Evolutionary conservation across 1,140 invertebrate species (phyloP), one percentile per base, ranked within the genome.

Genomic region (Drosophila ohnishii): DNA sequence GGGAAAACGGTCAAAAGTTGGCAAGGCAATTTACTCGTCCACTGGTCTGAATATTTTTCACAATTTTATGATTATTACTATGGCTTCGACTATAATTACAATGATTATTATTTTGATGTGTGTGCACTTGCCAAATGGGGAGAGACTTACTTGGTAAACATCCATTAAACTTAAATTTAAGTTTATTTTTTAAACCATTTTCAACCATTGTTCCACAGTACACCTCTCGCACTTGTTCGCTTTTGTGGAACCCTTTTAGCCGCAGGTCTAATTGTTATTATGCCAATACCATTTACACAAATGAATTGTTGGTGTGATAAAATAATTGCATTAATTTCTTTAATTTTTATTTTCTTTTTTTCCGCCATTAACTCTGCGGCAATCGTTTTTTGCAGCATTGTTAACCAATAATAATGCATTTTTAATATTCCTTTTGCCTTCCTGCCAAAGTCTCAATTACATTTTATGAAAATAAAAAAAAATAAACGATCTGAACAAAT

Each of bases 31-130:
- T 88, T 86, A 79, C 75, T 75, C 63, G 80, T 60, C 65, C 75
- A 83, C 39, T 67, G 65, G 65, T 53, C 45, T 63, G 47, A 57
- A 44, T 45, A 67, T 86, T 86, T 86, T 86, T 65, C 78, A 86
- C 78, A 80, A 88, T 84, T 87, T 87, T 87, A 75, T 84, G 73
- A 72, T 87, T 84, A 87, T 87, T 88, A 77, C 78, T 70, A 82
- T 62, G 72, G 71, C 53, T 60, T 47, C 66, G 71, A 74, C 81
- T 81, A 80, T 75, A 74, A 88, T 83, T 86, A 87, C 78, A 83
- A 87, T 78, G 81, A 84, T 75, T 73, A 82, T 75, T 64, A 81
- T 86, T 81, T 78, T 77, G 60, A 72, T 81, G 69, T 72, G 55
- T 45, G 69, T 55, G 50, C 34, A 44, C 30, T 30, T 14, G 30